A percentile compares a stretch with the other conserved stretches of the same genome.
These are phyloP conservation scores for Propithecus perrieri DNA, from an alignment of 2,797 vertebrate genomes.

Conservation along the genomic window DNA sequence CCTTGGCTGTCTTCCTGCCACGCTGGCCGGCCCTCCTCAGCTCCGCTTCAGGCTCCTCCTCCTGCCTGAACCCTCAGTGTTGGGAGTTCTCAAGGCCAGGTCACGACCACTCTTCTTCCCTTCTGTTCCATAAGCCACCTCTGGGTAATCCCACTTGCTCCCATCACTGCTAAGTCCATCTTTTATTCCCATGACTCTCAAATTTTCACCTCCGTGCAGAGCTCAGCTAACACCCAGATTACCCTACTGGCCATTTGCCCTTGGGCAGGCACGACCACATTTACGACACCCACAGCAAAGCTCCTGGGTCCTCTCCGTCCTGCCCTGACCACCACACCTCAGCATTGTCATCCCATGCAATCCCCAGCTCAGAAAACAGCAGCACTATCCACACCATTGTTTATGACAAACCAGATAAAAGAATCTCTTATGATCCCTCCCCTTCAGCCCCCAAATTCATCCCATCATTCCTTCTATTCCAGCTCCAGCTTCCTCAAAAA, in stretches of 20 bases:
- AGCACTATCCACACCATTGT: too few relatives aligned
- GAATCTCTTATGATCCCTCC: neutral
- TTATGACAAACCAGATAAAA: neutral
- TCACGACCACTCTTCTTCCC: neutral
- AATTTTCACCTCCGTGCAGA: neutral
- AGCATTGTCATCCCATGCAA: neutral
- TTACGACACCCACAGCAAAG: fast-evolving
- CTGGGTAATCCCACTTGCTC: neutral
- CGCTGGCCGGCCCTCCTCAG: neutral
- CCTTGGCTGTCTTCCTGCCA: neutral
- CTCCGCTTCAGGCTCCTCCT: neutral
- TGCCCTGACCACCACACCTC: neutral
- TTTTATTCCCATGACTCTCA: neutral
- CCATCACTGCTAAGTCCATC: neutral
- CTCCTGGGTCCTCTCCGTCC: too few relatives aligned
- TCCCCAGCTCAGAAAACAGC: neutral
- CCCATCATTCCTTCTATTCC: neutral
- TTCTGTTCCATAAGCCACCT: neutral
- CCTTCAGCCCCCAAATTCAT: neutral
- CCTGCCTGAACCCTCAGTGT: neutral
- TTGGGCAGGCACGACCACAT: neutral
- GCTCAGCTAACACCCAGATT: neutral
- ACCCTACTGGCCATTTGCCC: neutral
- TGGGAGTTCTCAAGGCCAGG: too few relatives aligned
- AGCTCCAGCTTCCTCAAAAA: neutral